Base-by-base conservation (phyloP, 2,797 vertebrate genomes). In the Melanotaenia boesemani region DNA sequence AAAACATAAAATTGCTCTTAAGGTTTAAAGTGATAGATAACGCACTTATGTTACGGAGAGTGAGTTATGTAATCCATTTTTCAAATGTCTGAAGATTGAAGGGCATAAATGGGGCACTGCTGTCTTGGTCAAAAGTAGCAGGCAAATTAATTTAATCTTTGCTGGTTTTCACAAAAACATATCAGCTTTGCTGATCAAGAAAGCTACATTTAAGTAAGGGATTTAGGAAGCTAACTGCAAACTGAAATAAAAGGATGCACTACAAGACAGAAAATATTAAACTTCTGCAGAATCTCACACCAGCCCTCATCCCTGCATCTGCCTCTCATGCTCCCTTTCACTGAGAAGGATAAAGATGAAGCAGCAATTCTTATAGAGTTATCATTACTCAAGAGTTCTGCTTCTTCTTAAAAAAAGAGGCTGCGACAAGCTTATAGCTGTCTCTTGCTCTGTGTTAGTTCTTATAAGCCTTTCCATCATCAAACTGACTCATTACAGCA, bases 401-500 rank as follows among this genome's bases (percentile, higher is more conserved):
- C 52, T 60, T 70, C 63, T 46, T 64, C 55, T 64, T 0, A 0
- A 18, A 57, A 57, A 30, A 56, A 50, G 46, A 60, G 16, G 60
- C 37, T 11, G 39, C 8, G 22, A n/a, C 59, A 58, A 36, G 34
- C 6, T 32, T 59, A 20, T 30, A 54, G 0, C 39, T 10, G 37
- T 28, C 20, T 22, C 11, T 39, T 62, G 48, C 76, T 63, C n/a
- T 54, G 50, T 18, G n/a, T 69, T n/a, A 46, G 6, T 52, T 69
- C 61, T 50, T 37, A 12, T 0, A 50, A 54, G 57, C 46, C 18
- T 18, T 48, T 44, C 48, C 55, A 60, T 57, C 15, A 58, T 71
- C 56, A 57, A 67, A 70, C 22, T 85, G 76, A 87, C 54, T 87
- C 80, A 82, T 9, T 3, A 7, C 2, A 28, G 24, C 63, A 80